phyloP scores from a whole-genome alignment of 2,797 vertebrate genomes.

The Bradypus variegatus region DNA sequence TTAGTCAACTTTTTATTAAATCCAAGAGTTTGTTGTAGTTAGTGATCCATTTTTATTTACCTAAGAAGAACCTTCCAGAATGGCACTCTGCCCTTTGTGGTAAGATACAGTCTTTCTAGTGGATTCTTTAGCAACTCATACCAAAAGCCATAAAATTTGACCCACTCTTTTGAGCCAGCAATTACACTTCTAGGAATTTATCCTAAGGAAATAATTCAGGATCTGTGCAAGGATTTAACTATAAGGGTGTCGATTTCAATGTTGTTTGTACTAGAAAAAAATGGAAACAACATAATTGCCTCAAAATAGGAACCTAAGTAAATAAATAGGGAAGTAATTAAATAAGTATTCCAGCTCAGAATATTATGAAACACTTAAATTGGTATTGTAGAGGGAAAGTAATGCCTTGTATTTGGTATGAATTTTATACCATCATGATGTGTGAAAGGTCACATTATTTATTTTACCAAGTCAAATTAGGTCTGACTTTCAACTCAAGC shows the following conservation, averaged over 20 bases:
- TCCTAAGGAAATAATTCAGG: background rate
- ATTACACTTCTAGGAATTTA: background rate
- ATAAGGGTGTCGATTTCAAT: background rate
- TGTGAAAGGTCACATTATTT: background rate
- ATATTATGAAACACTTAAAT: background rate
- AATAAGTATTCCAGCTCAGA: background rate
- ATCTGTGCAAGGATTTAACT: background rate
- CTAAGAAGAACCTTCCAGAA: background rate
- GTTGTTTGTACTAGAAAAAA: background rate
- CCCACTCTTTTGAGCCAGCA: background rate
- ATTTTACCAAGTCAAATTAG: background rate
- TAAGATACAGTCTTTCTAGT: background rate
- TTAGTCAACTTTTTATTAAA: background rate
- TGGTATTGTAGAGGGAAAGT: background rate
- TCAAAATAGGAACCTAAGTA: background rate
- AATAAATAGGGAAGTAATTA: background rate
- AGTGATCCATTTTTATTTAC: background rate
- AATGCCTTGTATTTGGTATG: background rate
- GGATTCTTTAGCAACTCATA: background rate
- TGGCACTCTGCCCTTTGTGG: background rate
- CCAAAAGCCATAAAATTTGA: background rate
- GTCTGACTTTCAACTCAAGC: background rate
- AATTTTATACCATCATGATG: background rate
- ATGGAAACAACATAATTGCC: background rate
- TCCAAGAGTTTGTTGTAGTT: conserved; percentile 19